Evolutionary conservation across 2,888 invertebrate genomes (phyloP), one percentile per base, ranked within the genome.

Genomic region (Yponomeuta plumbellus): DNA sequence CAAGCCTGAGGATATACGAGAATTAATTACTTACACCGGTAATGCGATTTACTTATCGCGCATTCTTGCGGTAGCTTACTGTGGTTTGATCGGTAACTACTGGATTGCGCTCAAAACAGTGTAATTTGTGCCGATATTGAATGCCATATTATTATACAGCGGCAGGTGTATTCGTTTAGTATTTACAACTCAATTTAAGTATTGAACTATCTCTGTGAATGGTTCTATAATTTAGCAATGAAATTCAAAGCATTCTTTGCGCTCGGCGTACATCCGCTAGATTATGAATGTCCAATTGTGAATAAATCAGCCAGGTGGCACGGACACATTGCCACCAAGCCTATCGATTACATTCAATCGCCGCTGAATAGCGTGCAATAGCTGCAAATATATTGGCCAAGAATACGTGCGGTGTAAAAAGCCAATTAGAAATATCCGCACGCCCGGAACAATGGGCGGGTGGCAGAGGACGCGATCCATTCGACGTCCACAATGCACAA

Each of bases 401-500:
- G 74, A 70, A 76, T 75, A 77, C 66, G 65, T 69, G 79, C 78
- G 73, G 78, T 80, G 81, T 79, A 80, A 80, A 86, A 86, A 84
- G 81, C 83, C 84, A 85, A 89, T 88, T 88, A 87, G 80, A 80
- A 80, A 78, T 79, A 83, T 76, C 76, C 79, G 76, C 76, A 75
- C 75, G 75, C 68, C 68, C 72, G 71, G 76, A 75, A 85, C 88
- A 89, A 89, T 83, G 68, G 80, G 74, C 65, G 68, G 70, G 44
- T 52, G 71, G 71, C 75, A 73, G 75, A 78, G 81, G 83, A 79
- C 86, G 84, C 86, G 85, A 83, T 84, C 82, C 82, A 82, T 85
- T 84, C 81, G 78, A 73, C 73, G 75, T 70, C 74, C 78, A 90
- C 89, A 91, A 90, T 88, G 83, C 77, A 86, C 89, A 87, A 89